Base-by-base conservation (phyloP, 2,888 invertebrate species). In the Herminia tarsipennalis region DNA sequence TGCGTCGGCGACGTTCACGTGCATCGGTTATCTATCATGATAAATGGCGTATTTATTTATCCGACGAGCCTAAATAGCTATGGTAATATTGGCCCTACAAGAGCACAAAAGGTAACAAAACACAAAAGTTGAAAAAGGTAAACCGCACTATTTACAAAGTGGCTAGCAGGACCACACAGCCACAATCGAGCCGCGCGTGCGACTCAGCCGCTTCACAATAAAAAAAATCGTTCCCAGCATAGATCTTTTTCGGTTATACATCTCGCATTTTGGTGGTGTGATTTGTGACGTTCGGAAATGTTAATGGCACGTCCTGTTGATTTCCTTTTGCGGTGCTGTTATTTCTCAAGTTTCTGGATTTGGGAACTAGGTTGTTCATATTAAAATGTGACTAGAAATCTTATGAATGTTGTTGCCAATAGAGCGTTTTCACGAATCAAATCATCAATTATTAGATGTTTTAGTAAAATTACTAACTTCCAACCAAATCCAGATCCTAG, bases 121-220 rank as follows among this genome's bases (percentile, higher is more conserved):
- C 91, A 91, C 88, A 90, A 89, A 89, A 89, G 90, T 91, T 87
- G 90, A 90, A 91, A 90, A 91, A 91, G 90, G 90, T 88, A 90
- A 90, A 91, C 90, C 91, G 91, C 91, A 89, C 88, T 91, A 91
- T 91, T 91, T 91, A 91, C 91, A 91, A 91, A 91, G 90, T 90
- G 91, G 90, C 90, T 85, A 86, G 90, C 87, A 81, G 88, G 90
- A 90, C 90, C 91, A 90, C 90, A 90, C 91, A 90, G 83, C 83
- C 86, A 86, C 89, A 91, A 89, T 89, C 88, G 88, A 76, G 84
- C 90, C 91, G 90, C 90, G 90, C 90, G 91, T 89, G 90, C 91
- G 88, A 85, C 88, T 83, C 79, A 73, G 76, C 81, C 84, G 86
- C 83, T 83, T 66, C 75, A 74, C 76, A 74, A 77, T 77, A 79